Base-by-base conservation (phyloP, 2,888 invertebrate species). In the Hemithea aestivaria region DNA sequence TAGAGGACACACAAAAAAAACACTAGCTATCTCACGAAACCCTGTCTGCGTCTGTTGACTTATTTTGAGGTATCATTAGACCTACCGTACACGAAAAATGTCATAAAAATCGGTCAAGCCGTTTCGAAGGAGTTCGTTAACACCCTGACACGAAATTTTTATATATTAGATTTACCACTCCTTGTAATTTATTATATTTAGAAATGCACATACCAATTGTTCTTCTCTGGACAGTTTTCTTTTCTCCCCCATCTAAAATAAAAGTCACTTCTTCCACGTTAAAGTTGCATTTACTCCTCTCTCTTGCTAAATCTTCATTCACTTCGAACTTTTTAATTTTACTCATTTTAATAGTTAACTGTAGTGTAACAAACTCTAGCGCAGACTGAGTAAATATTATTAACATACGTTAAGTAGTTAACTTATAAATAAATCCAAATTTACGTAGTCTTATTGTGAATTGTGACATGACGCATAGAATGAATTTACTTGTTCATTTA, bases 211-310 rank as follows among this genome's bases (percentile, higher is more conserved):
- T 41, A 85, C 87, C 84, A 32, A 83, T 69, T 52, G 71, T 64
- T 40, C 69, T 91, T 54, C 95, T 90, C 51, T 90, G 89, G 36
- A 75, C 62, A 2, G 94, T 95, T 68, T 91, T 93, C 30, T 92
- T 84, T 42, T 85, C 73, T 1, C 93, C 92, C 0, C 96, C 96
- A 66, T 94, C 94, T 48, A 95, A 76, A 49, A 94, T 89, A 57
- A 91, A 72, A 0, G 95, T 94, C 47, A 96, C 81, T 79, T 96
- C 96, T 45, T 82, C 63, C 0, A 91, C 77, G 69, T 93, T 81
- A 66, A 95, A 94, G 31, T 90, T 90, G 55, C 94, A 94, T 58
- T 89, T 91, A 30, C 82, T 75, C 37, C 95, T 89, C 71, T 95
- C 95, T 51, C 80, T 90, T 36, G 76, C 77, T 34, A 95, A 77